Evolutionary conservation across 1,140 invertebrate species (phyloP).

Genomic region (Prorops nasuta): DNA sequence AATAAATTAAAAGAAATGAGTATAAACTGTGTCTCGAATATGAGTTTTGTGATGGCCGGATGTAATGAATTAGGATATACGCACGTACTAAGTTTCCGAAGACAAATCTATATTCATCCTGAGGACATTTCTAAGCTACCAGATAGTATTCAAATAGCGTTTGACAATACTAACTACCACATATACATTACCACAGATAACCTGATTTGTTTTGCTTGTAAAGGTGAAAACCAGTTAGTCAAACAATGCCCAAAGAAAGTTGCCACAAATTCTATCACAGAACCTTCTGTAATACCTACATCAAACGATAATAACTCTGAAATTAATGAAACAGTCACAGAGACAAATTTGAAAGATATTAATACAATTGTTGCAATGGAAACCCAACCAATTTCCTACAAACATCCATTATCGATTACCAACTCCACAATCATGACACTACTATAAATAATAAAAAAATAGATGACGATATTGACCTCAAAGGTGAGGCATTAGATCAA

Average conservation of each 20-base stretch:
- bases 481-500: too few relatives aligned
- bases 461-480: too few relatives aligned
- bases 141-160: background rate
- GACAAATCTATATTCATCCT: background rate
- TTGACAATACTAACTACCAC: background rate
- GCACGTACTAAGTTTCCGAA: background rate
- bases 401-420: background rate
- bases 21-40: background rate
- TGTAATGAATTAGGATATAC: background rate
- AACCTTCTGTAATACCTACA: background rate
- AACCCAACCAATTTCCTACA: background rate
- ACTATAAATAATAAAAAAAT: too few relatives aligned
- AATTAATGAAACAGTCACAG: background rate
- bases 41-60: background rate
- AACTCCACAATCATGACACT: too few relatives aligned
- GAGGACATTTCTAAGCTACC: background rate
- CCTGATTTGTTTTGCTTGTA: background rate
- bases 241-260: too few relatives aligned
- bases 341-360: background rate
- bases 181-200: background rate
- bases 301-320: background rate
- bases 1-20: background rate
- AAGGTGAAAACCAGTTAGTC: background rate
- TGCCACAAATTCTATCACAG: too few relatives aligned
- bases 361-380: background rate